phyloP scores from a whole-genome alignment of 1,140 invertebrate genomes.

The Holcopasites calliopsidis region DNA sequence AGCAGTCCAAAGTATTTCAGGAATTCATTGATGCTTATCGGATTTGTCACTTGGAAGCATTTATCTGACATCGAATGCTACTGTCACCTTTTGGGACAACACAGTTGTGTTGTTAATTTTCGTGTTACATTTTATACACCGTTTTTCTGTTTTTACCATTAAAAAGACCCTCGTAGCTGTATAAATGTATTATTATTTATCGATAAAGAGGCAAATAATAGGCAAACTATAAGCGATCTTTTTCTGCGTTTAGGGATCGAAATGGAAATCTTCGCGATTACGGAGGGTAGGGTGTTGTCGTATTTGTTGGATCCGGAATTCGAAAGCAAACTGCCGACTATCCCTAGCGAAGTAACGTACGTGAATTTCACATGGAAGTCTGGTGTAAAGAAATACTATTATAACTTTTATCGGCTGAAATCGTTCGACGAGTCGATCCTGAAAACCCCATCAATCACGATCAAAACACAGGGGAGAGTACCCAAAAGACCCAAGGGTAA shows the following conservation, averaged over 20 bases:
- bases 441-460: constrained; percentile 91
- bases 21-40: too few relatives aligned
- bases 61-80: background rate
- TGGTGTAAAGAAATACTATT: constrained; percentile 90
- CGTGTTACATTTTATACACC: background rate
- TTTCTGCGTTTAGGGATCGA: constrained; percentile 83
- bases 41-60: background rate
- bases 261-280: constrained; percentile 94
- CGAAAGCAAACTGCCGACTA: constrained; percentile 91
- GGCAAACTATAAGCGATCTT: background rate
- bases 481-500: constrained; percentile 91
- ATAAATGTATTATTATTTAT: too few relatives aligned
- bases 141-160: too few relatives aligned
- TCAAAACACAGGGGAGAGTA: constrained; percentile 90
- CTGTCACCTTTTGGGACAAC: background rate
- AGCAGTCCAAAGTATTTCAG: too few relatives aligned
- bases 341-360: constrained; percentile 92
- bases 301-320: constrained; percentile 94
- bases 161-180: too few relatives aligned
- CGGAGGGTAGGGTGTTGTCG: constrained; percentile 90
- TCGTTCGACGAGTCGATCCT: constrained; percentile 91
- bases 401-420: constrained; percentile 91
- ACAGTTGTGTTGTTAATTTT: too few relatives aligned
- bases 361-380: constrained; percentile 97
- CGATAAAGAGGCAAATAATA: background rate